Evolutionary conservation across 2,797 vertebrate genomes (phyloP).

Genomic region (Bovichtus variegatus): DNA sequence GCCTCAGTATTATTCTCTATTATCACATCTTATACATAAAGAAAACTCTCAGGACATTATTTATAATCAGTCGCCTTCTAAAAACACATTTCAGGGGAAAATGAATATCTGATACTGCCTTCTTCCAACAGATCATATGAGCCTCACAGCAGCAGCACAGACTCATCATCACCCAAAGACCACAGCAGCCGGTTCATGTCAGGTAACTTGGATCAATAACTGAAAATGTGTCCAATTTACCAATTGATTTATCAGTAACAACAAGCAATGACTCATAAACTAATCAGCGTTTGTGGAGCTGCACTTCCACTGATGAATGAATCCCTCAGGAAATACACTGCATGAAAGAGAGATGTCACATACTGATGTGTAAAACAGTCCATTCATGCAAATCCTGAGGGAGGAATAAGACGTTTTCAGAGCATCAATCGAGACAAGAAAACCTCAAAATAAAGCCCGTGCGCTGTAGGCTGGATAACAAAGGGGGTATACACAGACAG

Average conservation of each 20-base stretch:
- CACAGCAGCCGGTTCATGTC: neutral
- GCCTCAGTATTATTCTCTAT: neutral
- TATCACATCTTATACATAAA: conserved; percentile 25
- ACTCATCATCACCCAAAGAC: neutral
- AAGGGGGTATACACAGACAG: neutral
- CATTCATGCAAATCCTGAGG: conserved; percentile 43
- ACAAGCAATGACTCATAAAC: conserved; percentile 46
- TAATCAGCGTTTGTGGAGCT: conserved; percentile 39
- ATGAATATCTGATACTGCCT: neutral
- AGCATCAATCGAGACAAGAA: conserved; percentile 15
- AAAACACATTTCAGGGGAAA: conserved; percentile 9
- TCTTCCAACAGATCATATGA: conserved; percentile 23
- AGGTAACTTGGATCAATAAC: conserved; percentile 43
- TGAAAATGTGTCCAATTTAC: conserved; percentile 30
- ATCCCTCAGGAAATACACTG: conserved; percentile 29
- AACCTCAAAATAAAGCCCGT: conserved; percentile 7
- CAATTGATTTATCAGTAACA: conserved; percentile 52
- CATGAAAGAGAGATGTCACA: conserved; percentile 28
- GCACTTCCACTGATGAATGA: conserved; percentile 38
- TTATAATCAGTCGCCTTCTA: neutral
- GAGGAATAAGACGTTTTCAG: conserved; percentile 9
- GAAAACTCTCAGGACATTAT: neutral
- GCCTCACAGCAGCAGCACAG: neutral
- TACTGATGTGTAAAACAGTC: conserved; percentile 20
- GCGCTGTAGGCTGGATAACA: neutral